Base-by-base conservation (phyloP, 2,888 invertebrate species). In the Ditylenchus weischeri region DNA sequence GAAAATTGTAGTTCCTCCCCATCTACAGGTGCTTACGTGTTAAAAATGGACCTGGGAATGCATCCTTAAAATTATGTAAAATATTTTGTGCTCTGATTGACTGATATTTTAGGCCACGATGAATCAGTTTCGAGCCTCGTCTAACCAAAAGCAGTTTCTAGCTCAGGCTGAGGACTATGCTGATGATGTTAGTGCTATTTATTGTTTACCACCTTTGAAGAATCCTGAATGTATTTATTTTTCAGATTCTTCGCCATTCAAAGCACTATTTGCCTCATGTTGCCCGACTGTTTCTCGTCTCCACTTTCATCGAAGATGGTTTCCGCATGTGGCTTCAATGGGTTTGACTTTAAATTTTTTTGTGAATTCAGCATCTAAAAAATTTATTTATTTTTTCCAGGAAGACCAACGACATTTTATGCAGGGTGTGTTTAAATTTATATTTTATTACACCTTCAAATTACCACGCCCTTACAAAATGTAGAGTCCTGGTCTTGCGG, bases 261-360 rank as follows among this genome's bases (percentile, higher is more conserved):
- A 78, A 83, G 63, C 85, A 85, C 73, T 88, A 96, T 74, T 87
- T 99, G 78, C 98, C 98, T 36, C 94, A 94, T 76, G 88, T 94
- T 78, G 96, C 96, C 18, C 89, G 98, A 73, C 86, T 98, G 71
- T 99, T 95, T 85, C 88, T 99, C 70, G 93, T 98, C 83, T 93
- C 94, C 79, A 99, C 98, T 79, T 99, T 99, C 87, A 87, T 98
- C 72, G 98, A 98, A 86, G 98, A 99, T 87, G 98, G 98, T 1
- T 88, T 98, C 69, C 89, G 98, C 71, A 99, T 99, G 98, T 98
- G 93, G 90, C 50, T 62, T 83, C 98, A 99, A 84, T 87, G 84
- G 84, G 43, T 43, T 43, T 43, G 11, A 43, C 43, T 43, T 43
- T 43, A 8, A 43, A 13, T 43, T 43, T 84, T 75, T 76, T 84